These are phyloP conservation scores for Synanthedon tipuliformis DNA, from an alignment of 2,888 invertebrate species.

Conservation along the genomic window DNA sequence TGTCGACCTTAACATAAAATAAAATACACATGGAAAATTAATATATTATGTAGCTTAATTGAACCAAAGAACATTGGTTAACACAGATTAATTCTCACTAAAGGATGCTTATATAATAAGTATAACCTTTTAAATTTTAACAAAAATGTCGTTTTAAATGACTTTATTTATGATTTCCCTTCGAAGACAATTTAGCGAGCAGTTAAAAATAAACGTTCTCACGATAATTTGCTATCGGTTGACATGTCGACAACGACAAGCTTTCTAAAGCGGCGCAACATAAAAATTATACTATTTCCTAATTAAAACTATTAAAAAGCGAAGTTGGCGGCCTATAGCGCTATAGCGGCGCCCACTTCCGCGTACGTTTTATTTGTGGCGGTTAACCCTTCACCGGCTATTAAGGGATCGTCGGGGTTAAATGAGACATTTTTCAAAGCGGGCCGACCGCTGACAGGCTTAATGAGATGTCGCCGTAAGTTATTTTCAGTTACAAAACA, in stretches of 20 bases:
- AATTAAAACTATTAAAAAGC: slow-evolving; percentile 68
- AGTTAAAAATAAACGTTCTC: slow-evolving; percentile 28
- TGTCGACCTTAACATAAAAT: no score
- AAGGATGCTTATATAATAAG: neutral
- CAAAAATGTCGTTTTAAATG: neutral
- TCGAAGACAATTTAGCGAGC: neutral
- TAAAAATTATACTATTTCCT: slow-evolving; percentile 67
- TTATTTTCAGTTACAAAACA: slow-evolving; percentile 48
- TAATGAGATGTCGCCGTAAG: slow-evolving; percentile 65
- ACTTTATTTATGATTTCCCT: neutral
- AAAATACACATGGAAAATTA: no score
- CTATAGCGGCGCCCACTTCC: slow-evolving; percentile 55
- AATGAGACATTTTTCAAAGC: slow-evolving; percentile 68
- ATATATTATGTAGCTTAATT: no score
- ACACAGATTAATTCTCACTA: no score
- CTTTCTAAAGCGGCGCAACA: slow-evolving; percentile 25
- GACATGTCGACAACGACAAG: slow-evolving; percentile 40
- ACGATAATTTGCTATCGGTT: slow-evolving; percentile 48
- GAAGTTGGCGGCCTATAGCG: slow-evolving; percentile 31
- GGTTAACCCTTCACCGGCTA: slow-evolving; percentile 64
- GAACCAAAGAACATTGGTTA: no score
- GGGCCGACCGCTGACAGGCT: slow-evolving; percentile 47
- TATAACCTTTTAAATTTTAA: neutral
- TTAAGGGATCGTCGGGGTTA: slow-evolving; percentile 55
- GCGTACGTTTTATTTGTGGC: slow-evolving; percentile 59